Percentiles rank a stretch among this genome's conserved stretches.
These are phyloP conservation scores for Prochilodus magdalenae DNA, from an alignment of 2,113 vertebrate genomes.

Conservation along the genomic window DNA sequence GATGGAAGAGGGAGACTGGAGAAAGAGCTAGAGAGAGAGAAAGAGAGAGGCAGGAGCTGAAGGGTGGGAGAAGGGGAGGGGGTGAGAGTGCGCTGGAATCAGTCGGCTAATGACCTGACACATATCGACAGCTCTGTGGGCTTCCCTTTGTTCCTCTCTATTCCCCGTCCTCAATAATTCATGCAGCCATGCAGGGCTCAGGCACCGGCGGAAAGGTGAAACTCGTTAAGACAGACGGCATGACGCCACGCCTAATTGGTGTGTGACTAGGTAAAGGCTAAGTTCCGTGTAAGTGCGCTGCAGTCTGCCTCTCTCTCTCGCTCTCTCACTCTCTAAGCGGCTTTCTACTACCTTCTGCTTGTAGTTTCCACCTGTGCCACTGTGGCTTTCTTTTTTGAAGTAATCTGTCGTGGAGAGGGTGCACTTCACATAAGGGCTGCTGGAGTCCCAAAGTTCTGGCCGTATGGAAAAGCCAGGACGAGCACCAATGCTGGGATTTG, in stretches of 20 bases:
- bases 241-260: slow-evolving; percentile 72
- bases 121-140: slow-evolving; percentile 52
- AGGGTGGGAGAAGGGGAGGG: background rate
- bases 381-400: background rate
- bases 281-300: slow-evolving; percentile 22
- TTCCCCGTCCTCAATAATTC: slow-evolving; percentile 56
- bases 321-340: slow-evolving; percentile 1
- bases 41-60: slow-evolving; percentile 9
- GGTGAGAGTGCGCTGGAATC: slow-evolving; percentile 29
- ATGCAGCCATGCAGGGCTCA: slow-evolving; percentile 37
- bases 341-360: slow-evolving; percentile 30
- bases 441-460: background rate
- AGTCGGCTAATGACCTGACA: slow-evolving; percentile 58
- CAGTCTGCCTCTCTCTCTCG: slow-evolving; percentile 17
- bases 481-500: background rate
- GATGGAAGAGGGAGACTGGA: background rate
- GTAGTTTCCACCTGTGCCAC: slow-evolving; percentile 44
- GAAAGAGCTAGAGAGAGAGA: background rate
- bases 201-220: slow-evolving; percentile 69
- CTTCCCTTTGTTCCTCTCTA: slow-evolving; percentile 49
- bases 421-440: background rate
- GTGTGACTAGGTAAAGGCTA: slow-evolving; percentile 39
- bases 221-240: slow-evolving; percentile 67
- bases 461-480: background rate
- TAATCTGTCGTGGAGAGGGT: slow-evolving; percentile 9